phyloP scores from a whole-genome alignment of 2,888 invertebrate genomes.

The Rhamphomyia laevipes region DNA sequence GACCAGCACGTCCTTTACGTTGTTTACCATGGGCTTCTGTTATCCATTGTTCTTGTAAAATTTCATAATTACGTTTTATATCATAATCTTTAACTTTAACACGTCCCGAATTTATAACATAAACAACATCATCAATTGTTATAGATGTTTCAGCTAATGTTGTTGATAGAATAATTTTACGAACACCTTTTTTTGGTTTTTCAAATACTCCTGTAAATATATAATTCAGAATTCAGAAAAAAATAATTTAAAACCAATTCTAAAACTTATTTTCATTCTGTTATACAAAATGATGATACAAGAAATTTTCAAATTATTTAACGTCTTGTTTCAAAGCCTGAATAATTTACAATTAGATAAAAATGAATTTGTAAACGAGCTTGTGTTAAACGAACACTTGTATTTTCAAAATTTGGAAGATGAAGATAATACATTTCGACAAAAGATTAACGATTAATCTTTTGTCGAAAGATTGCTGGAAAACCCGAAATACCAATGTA shows the following conservation, averaged over 20 bases:
- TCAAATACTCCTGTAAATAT: slow-evolving; percentile 48
- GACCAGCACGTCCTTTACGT: slow-evolving; percentile 76
- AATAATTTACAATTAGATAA: too few relatives aligned
- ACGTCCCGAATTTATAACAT: slow-evolving; percentile 78
- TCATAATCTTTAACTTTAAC: slow-evolving; percentile 70
- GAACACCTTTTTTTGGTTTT: slow-evolving; percentile 49
- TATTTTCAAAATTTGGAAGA: too few relatives aligned
- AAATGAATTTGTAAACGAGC: too few relatives aligned
- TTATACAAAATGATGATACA: background rate
- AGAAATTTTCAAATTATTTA: background rate
- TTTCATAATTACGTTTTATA: slow-evolving; percentile 56
- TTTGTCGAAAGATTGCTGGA: too few relatives aligned
- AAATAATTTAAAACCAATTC: background rate
- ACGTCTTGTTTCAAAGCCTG: slow-evolving; percentile 63
- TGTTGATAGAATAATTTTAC: slow-evolving; percentile 83
- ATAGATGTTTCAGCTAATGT: slow-evolving; percentile 94
- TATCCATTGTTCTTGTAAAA: slow-evolving; percentile 66
- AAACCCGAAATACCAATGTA: too few relatives aligned
- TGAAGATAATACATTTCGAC: too few relatives aligned
- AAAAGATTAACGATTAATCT: too few relatives aligned
- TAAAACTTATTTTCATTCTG: background rate
- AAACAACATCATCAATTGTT: slow-evolving; percentile 90
- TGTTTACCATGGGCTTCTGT: slow-evolving; percentile 77
- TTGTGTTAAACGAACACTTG: too few relatives aligned
- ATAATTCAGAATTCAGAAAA: too few relatives aligned